phyloP scores from a whole-genome alignment of 2,888 invertebrate species.

The Geophilus truncorum region DNA sequence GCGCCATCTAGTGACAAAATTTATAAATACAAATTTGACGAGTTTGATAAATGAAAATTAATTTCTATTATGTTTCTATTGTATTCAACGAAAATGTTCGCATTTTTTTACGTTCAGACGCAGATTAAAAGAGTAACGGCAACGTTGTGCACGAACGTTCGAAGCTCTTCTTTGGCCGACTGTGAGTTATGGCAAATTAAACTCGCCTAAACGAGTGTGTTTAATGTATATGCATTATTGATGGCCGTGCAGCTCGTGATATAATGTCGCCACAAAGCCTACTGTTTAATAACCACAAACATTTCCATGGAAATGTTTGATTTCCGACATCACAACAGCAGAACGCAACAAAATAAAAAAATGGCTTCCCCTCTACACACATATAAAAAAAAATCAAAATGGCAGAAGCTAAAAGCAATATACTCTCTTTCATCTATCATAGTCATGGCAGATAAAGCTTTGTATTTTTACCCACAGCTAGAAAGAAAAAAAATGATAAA shows the following conservation, averaged over 20 bases:
- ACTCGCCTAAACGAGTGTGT: constrained; percentile 10
- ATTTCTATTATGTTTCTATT: no score
- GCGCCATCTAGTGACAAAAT: no score
- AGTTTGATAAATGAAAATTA: no score
- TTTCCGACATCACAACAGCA: not conserved
- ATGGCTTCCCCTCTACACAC: no score
- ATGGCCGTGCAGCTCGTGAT: not conserved
- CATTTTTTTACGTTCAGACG: no score
- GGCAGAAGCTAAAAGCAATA: not conserved
- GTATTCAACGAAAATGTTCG: no score
- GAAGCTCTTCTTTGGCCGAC: not conserved
- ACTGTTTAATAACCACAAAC: not conserved
- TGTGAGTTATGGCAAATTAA: constrained; percentile 5
- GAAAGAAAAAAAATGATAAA: not conserved
- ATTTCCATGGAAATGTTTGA: not conserved
- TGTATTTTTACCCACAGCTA: no score
- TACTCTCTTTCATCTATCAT: not conserved
- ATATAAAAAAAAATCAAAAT: not conserved
- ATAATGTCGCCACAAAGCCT: not conserved
- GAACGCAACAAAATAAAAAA: not conserved
- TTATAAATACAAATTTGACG: no score
- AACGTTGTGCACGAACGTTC: no score
- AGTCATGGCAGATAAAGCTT: not conserved
- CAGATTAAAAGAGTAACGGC: no score
- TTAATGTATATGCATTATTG: constrained; percentile 18